Percentiles rank a stretch among this genome's conserved stretches.
phyloP scores from a whole-genome alignment of 64 coral and sea anemone species.

The Platygyra sinensis region DNA sequence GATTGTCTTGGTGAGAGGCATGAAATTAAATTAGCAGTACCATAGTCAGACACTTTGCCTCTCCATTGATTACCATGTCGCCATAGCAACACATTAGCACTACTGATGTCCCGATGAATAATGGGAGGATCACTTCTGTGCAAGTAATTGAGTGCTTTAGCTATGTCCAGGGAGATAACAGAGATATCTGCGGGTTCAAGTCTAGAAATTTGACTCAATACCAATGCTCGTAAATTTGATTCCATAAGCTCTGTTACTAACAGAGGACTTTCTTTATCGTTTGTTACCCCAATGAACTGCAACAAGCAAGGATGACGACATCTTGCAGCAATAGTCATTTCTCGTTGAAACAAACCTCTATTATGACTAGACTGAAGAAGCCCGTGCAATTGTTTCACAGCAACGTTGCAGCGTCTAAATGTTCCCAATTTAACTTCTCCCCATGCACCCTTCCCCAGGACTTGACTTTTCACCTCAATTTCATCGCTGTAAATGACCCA shows the following conservation, averaged over 20 bases:
- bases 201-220: no score
- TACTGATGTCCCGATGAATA: slow-evolving; percentile 38
- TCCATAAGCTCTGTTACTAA: slow-evolving; percentile 69
- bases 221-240: slow-evolving; percentile 25
- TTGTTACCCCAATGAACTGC: slow-evolving; percentile 27
- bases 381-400: no score
- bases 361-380: no score
- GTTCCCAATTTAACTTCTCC: no score
- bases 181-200: background rate
- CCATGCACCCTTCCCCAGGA: no score
- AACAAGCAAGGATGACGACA: background rate
- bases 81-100: slow-evolving; percentile 54
- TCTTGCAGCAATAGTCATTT: background rate
- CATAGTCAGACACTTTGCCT: slow-evolving; percentile 51
- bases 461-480: no score
- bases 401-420: no score
- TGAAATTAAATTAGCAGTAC: slow-evolving; percentile 15
- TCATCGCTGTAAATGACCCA: no score
- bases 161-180: slow-evolving; percentile 14
- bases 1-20: background rate
- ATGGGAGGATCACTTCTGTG: slow-evolving; percentile 19
- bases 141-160: slow-evolving; percentile 31
- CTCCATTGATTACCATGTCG: background rate
- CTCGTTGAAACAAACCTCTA: background rate
- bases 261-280: background rate